Evolutionary conservation across 2,888 invertebrate genomes (phyloP).

Genomic region (Plebejus melissa): DNA sequence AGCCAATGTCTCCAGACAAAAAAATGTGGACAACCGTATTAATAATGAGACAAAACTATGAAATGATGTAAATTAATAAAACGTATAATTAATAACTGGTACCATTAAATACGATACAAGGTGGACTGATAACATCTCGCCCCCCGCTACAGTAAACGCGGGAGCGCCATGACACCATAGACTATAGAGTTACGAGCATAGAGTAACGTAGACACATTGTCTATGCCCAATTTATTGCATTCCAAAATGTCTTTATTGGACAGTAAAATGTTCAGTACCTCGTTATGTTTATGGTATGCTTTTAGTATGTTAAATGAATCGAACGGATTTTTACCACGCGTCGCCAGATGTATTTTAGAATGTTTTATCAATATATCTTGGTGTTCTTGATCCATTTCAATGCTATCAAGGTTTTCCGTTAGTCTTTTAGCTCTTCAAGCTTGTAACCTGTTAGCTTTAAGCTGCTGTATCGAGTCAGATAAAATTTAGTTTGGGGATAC

Average conservation of each 20-base stretch:
- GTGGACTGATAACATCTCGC: conserved; percentile 9
- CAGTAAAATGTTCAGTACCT: background rate
- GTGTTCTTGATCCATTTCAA: too few species aligned
- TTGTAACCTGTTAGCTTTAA: too few species aligned
- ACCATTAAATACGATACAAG: conserved; percentile 15
- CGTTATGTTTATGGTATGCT: background rate
- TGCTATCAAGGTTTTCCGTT: too few species aligned
- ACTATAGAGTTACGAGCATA: background rate
- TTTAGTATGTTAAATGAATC: background rate
- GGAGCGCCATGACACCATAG: conserved; percentile 14
- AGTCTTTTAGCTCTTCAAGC: too few species aligned
- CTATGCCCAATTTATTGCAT: conserved; percentile 9
- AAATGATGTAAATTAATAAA: conserved; percentile 17
- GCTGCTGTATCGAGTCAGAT: too few species aligned
- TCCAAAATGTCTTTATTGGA: background rate
- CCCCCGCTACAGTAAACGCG: background rate
- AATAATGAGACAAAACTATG: conserved; percentile 1
- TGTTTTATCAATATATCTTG: too few species aligned
- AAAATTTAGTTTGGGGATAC: too few species aligned
- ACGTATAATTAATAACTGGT: background rate
- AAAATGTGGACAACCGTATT: background rate
- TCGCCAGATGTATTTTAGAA: background rate
- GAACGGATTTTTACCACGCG: background rate
- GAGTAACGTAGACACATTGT: conserved; percentile 15
- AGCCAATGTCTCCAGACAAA: background rate